phyloP scores from a whole-genome alignment of 2,888 invertebrate genomes.

The Coecobrya sp. region DNA sequence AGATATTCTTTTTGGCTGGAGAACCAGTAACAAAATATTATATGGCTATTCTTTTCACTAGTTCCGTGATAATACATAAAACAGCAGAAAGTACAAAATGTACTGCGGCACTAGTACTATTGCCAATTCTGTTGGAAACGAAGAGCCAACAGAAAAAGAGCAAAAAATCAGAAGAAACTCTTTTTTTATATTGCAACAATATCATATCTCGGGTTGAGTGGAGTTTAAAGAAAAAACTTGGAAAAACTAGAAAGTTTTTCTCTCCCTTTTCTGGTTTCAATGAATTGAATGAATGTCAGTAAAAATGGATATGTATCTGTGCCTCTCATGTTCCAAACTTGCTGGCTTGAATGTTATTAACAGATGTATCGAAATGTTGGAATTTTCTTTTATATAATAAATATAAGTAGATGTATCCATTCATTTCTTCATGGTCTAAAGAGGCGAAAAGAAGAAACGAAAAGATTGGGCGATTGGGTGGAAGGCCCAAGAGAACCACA shows the following conservation, averaged over 20 bases:
- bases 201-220: conserved; percentile 6
- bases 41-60: conserved; percentile 1
- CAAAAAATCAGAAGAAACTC: too few species aligned
- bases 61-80: too few species aligned
- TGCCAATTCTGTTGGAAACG: neutral
- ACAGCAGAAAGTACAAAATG: neutral
- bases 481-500: conserved; percentile 49
- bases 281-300: neutral
- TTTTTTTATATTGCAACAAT: conserved; percentile 3
- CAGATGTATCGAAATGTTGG: neutral
- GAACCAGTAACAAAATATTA: neutral
- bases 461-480: conserved; percentile 20
- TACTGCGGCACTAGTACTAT: neutral
- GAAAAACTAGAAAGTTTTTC: neutral
- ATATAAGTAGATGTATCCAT: neutral
- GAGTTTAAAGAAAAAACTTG: neutral
- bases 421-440: conserved; percentile 6
- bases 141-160: neutral
- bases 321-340: too few species aligned
- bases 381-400: neutral
- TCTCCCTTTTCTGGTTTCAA: conserved; percentile 3
- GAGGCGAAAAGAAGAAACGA: neutral
- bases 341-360: too few species aligned
- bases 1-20: conserved; percentile 14
- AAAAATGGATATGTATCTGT: neutral